Evolutionary conservation across 2,113 vertebrate species (phyloP), one percentile per base, ranked within the genome.

Genomic region (Dipodomys stephensi): DNA sequence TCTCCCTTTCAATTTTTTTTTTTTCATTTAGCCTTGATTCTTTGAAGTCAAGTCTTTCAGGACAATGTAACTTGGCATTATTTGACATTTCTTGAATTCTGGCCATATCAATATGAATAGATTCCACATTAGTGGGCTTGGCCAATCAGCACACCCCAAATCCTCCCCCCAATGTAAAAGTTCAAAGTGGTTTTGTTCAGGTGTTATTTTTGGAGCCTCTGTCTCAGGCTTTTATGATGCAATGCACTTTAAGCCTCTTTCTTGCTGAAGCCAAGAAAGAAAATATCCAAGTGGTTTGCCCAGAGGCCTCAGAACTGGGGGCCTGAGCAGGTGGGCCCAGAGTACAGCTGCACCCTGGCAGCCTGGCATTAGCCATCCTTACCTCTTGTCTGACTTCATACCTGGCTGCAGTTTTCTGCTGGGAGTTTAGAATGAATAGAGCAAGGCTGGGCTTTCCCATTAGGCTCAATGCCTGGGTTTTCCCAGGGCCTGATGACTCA

Each of bases 401-500:
- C 12, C 53, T 12, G 20, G 67, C 46, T 27, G 76, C 57, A 67
- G 78, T 49, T 27, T 60, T 60, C 49, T 76, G 62, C 57, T 12
- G 6, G 19, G 62, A 57, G 22, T 62, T 65, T 30, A 44, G 53
- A 65, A 39, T 15, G 73, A 71, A 67, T 28, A 32, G 53, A 77
- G 60, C 53, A 30, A 68, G 76, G 81, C 35, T 1, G 2, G 16
- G 67, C 2, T 64, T 89, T 53, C 53, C 27, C 4, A 13, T 46
- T 11, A 4, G 39, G 6, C 28, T 22, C 2, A 49, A 9, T 20
- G 9, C 25, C 39, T 89, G 18, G 65, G 18, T 44, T 94, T 87
- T 88, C 32, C 93, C 30, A 4, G 39, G 39, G 74, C 49, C 71
- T 19, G 60, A 30, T 92, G 94, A 83, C 86, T 93, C 71, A 60